phyloP scores from a whole-genome alignment of 2,113 vertebrate genomes.

The Monopterus albus region DNA sequence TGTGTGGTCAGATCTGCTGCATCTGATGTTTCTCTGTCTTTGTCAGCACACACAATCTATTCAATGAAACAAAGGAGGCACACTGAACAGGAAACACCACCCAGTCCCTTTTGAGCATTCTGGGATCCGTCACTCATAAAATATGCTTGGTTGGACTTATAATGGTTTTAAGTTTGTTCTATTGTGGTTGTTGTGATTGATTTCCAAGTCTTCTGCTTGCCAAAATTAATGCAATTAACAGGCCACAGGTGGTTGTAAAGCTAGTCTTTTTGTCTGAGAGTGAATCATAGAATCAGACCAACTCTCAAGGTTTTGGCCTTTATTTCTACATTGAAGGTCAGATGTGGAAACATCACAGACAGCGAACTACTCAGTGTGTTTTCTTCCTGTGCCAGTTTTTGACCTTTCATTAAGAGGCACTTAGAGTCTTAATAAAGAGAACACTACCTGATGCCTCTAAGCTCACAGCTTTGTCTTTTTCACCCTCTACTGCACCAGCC shows the following conservation, averaged over 20 bases:
- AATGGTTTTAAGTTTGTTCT: constrained; percentile 33
- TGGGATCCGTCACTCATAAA: constrained; percentile 40
- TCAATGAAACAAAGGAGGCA: constrained; percentile 49
- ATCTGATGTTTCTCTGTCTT: constrained; percentile 39
- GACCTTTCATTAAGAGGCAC: neutral
- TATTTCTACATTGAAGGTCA: constrained; percentile 28
- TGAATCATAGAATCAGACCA: constrained; percentile 10
- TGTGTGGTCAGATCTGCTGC: constrained; percentile 58
- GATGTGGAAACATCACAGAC: constrained; percentile 15
- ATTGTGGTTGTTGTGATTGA: constrained; percentile 17
- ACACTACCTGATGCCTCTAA: neutral
- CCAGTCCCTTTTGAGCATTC: neutral
- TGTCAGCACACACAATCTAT: constrained; percentile 43
- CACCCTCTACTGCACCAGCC: neutral
- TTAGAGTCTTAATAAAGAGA: neutral
- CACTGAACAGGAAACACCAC: constrained; percentile 25
- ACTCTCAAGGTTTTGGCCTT: constrained; percentile 6
- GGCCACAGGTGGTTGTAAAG: constrained; percentile 12
- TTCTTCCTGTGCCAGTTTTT: constrained; percentile 1
- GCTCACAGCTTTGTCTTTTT: constrained; percentile 12
- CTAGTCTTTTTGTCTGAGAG: neutral
- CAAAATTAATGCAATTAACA: constrained; percentile 31
- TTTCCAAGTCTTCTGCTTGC: neutral
- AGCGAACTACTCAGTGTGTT: neutral
- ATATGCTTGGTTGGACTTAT: constrained; percentile 2